Evolutionary conservation across 2,888 invertebrate genomes (phyloP), one percentile per base, ranked within the genome.

Genomic region (Eutolmus rufibarbis): DNA sequence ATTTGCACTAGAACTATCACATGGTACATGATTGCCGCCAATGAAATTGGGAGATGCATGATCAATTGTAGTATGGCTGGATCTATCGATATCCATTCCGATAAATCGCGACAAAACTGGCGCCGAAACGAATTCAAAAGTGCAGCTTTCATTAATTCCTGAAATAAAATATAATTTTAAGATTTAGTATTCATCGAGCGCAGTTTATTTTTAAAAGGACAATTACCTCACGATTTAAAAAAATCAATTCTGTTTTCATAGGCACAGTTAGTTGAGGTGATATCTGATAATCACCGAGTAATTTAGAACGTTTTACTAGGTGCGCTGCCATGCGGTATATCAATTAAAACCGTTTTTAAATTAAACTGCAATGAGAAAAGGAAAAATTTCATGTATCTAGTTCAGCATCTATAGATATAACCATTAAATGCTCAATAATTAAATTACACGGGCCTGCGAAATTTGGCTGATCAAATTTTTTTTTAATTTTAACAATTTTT

Each of bases 81-180:
- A 90, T 91, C 89, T 89, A 91, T 90, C 91, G 92, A 88, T 89
- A 88, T 89, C 93, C 93, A 93, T 93, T 93, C 93, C 90, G 91
- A 91, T 88, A 93, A 91, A 89, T 93, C 93, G 90, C 93, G 91
- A 89, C 91, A 90, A 90, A 93, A 93, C 89, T 93, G 92, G 90
- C 92, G 89, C 88, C 89, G 89, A 88, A 89, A 89, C 88, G 85
- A 79, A 87, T 89, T 88, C 86, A 90, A 87, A 88, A 88, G 86
- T 89, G 89, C 87, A 88, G 88, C 89, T 89, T 89, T 89, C 90
- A 90, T 90, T 88, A 89, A 88, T 86, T 88, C 87, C 89, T 90
- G 56, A 76, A 88, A 88, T 46, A 85, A 51, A 34, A n/a, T n/a
- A n/a, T 14, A n/a, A n/a, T 31, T 74, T 76, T 74, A 28, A 46